These are phyloP conservation scores for Tapirus terrestris DNA, from an alignment of 2,113 vertebrate genomes.

Conservation along the genomic window DNA sequence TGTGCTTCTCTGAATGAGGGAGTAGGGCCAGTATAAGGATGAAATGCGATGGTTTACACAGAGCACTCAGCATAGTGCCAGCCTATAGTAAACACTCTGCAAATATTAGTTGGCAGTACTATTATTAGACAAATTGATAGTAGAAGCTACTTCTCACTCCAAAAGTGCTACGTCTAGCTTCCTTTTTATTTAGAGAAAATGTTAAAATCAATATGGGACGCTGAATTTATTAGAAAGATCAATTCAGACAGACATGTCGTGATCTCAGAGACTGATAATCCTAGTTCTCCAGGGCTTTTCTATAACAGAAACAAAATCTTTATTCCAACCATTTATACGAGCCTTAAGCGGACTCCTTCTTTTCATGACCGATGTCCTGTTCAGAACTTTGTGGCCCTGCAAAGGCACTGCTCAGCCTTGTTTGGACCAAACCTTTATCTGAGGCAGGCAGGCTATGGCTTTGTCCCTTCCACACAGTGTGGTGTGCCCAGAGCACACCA, in stretches of 20 bases:
- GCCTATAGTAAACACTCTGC: neutral
- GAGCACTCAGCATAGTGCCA: too few relatives aligned
- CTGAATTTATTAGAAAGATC: conserved; percentile 16
- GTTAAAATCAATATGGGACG: neutral
- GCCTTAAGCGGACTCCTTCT: neutral
- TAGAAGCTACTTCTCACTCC: neutral
- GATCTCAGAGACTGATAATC: neutral
- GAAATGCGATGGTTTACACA: neutral
- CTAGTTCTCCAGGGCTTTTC: neutral
- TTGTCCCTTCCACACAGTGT: neutral
- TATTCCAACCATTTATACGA: neutral
- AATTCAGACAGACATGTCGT: neutral
- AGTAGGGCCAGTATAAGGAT: neutral
- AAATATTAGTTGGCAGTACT: neutral
- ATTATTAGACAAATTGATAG: neutral
- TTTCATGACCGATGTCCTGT: neutral
- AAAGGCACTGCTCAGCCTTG: neutral
- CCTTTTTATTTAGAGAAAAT: neutral
- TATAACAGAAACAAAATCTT: neutral
- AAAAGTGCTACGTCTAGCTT: neutral
- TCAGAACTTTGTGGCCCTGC: neutral
- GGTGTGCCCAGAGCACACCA: neutral
- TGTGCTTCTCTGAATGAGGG: neutral
- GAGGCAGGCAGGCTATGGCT: neutral
- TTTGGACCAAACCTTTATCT: neutral